phyloP scores from a whole-genome alignment of 2,797 vertebrate genomes.

The Gymnocypris eckloni region DNA sequence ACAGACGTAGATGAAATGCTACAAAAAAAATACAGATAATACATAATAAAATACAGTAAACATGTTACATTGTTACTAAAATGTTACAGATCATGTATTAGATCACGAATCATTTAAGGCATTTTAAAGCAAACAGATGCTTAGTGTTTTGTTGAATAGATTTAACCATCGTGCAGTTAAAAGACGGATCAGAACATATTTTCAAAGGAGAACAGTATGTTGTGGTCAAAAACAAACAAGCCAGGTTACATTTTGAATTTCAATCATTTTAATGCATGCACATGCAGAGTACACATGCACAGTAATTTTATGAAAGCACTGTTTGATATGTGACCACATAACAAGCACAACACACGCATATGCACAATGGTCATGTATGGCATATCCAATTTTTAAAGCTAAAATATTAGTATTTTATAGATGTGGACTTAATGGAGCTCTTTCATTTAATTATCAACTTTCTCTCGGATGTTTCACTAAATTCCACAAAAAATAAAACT shows the following conservation, averaged over 20 bases:
- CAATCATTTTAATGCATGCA: neutral
- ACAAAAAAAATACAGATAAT: neutral
- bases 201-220: neutral
- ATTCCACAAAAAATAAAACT: neutral
- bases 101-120: neutral
- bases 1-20: conserved; percentile 57
- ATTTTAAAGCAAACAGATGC: neutral
- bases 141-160: neutral
- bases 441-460: neutral
- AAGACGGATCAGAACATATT: neutral
- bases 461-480: neutral
- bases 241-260: neutral
- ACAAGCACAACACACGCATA: neutral
- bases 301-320: neutral
- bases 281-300: neutral
- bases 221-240: neutral
- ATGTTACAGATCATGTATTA: neutral
- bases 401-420: neutral
- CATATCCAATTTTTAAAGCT: neutral
- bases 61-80: neutral
- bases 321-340: neutral
- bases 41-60: neutral
- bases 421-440: neutral
- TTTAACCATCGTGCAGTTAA: neutral
- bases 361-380: neutral